Evolutionary conservation across 2,113 vertebrate species (phyloP).

Genomic region (Perca fluviatilis): DNA sequence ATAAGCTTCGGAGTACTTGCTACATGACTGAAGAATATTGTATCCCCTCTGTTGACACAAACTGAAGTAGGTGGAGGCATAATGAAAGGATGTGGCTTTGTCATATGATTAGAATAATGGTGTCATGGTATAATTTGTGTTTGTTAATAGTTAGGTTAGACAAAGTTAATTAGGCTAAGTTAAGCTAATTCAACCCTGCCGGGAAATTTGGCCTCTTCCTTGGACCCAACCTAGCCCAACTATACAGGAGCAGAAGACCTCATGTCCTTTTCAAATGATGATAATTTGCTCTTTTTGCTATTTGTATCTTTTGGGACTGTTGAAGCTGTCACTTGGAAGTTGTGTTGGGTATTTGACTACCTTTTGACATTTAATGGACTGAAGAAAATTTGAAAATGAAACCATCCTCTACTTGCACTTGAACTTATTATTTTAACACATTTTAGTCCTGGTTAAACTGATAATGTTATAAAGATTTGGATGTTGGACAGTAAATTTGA

Average conservation of each 20-base stretch:
- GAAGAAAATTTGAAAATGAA: background rate
- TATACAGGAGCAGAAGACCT: background rate
- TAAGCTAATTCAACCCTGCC: background rate
- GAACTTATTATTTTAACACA: background rate
- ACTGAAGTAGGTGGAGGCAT: background rate
- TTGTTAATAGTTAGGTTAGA: background rate
- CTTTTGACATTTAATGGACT: background rate
- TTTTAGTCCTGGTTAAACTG: background rate
- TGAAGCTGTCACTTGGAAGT: background rate
- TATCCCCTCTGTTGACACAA: background rate
- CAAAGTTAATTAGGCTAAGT: background rate
- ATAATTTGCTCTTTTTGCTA: background rate
- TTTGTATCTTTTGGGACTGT: background rate
- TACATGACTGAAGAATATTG: constrained; percentile 17
- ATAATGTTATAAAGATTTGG: background rate
- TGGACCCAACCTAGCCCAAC: background rate
- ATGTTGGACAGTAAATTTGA: background rate
- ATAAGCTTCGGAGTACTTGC: constrained; percentile 28
- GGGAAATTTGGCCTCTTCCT: background rate
- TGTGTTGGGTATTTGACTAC: background rate
- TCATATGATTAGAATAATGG: background rate
- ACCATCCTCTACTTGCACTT: background rate
- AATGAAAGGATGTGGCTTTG: background rate
- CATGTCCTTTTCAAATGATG: background rate
- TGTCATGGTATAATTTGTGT: background rate